Evolutionary conservation across 2,888 invertebrate genomes (phyloP).

Genomic region (Tenthredo mesomela): DNA sequence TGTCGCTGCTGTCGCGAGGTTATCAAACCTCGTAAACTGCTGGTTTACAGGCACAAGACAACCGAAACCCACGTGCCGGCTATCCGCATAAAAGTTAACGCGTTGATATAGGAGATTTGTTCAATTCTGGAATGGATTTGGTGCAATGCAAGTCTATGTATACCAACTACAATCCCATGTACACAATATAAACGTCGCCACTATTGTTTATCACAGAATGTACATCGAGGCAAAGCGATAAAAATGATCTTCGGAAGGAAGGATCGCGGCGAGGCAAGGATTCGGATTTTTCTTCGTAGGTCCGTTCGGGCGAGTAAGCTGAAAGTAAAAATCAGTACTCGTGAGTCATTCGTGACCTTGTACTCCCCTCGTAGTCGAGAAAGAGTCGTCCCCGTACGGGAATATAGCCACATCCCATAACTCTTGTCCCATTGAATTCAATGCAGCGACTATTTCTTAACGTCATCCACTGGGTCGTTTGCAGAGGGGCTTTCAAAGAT

Average conservation of each 20-base stretch:
- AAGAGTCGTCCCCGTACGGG: slow-evolving; percentile 55
- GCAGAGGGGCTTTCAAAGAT: slow-evolving; percentile 44
- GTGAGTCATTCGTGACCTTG: slow-evolving; percentile 52
- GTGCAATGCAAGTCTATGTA: background rate
- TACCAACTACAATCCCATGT: background rate
- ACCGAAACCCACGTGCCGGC: slow-evolving; percentile 30
- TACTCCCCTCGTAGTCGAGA: slow-evolving; percentile 51
- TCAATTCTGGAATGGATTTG: slow-evolving; percentile 36
- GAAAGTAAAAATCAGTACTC: slow-evolving; percentile 41
- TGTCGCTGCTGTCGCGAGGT: slow-evolving; percentile 50
- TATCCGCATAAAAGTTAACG: slow-evolving; percentile 46
- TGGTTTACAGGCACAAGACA: slow-evolving; percentile 45
- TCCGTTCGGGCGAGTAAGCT: slow-evolving; percentile 51
- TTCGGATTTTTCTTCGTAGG: slow-evolving; percentile 53
- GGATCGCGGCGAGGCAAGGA: slow-evolving; percentile 53
- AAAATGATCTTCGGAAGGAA: background rate
- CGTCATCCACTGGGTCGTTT: slow-evolving; percentile 46
- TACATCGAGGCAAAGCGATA: background rate
- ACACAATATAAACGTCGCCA: slow-evolving; percentile 28
- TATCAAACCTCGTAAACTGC: slow-evolving; percentile 46
- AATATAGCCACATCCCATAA: slow-evolving; percentile 60
- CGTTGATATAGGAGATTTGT: slow-evolving; percentile 45
- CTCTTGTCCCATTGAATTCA: slow-evolving; percentile 70
- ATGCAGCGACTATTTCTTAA: slow-evolving; percentile 57
- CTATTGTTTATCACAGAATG: background rate